These are phyloP conservation scores for Eumaeus atala DNA, from an alignment of 1,140 invertebrate species.

Conservation along the genomic window DNA sequence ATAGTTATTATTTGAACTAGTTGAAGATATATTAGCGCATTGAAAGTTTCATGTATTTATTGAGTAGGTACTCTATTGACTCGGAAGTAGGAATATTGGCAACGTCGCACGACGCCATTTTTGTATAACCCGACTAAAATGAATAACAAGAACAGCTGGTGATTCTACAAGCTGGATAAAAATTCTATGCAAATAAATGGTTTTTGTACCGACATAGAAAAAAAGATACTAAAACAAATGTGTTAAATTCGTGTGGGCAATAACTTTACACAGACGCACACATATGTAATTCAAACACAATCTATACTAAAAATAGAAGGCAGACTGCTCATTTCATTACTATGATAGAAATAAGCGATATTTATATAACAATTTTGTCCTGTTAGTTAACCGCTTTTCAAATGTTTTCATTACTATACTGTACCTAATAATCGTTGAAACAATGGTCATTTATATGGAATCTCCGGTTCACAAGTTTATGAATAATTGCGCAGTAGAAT, in stretches of 20 bases:
- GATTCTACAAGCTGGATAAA: too few species aligned
- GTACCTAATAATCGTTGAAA: constrained; percentile 68
- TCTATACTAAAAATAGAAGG: constrained; percentile 22
- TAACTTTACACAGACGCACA: constrained; percentile 14
- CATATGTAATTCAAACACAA: constrained; percentile 26
- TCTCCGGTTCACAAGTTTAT: constrained; percentile 60
- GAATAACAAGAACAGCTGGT: background rate
- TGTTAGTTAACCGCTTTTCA: background rate
- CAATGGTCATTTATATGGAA: constrained; percentile 62
- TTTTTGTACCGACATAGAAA: background rate
- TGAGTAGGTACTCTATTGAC: too few species aligned
- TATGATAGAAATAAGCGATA: background rate
- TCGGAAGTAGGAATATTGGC: background rate
- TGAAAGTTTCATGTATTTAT: too few species aligned
- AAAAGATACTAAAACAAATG: background rate
- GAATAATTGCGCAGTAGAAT: constrained; percentile 50
- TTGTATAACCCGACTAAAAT: constrained; percentile 43
- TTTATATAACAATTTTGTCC: constrained; percentile 4
- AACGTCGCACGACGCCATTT: constrained; percentile 29
- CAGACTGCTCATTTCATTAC: constrained; percentile 21
- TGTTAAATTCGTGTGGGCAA: background rate
- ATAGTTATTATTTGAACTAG: too few species aligned
- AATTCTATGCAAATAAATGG: too few species aligned
- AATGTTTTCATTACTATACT: constrained; percentile 45
- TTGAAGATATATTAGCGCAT: too few species aligned